Evolutionary conservation across 2,888 invertebrate genomes (phyloP).

Genomic region (Tupiocoris notatus): DNA sequence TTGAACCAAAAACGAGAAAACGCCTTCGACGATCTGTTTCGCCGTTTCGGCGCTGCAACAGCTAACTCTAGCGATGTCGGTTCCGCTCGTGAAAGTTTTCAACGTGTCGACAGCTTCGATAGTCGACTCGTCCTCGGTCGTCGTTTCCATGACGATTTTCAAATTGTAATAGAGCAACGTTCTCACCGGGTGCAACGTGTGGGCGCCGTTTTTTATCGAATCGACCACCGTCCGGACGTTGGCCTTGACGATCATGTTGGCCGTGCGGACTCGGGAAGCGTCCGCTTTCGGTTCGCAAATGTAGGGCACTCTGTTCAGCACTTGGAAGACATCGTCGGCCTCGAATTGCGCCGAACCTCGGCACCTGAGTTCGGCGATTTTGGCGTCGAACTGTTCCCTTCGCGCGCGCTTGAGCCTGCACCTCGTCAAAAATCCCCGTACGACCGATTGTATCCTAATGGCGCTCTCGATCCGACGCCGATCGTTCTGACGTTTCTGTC

Average conservation of each 20-base stretch:
- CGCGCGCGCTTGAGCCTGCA: constrained; percentile 53
- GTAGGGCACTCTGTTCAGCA: constrained; percentile 27
- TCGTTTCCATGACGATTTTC: constrained; percentile 12
- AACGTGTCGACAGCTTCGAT: constrained; percentile 19
- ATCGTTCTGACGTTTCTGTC: constrained; percentile 82
- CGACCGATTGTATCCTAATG: constrained; percentile 77
- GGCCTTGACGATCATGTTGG: constrained; percentile 20
- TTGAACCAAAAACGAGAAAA: constrained; percentile 28
- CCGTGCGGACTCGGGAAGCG: not conserved
- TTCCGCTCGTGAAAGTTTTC: constrained; percentile 18
- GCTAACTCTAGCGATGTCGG: constrained; percentile 7
- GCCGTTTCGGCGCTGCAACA: constrained; percentile 21
- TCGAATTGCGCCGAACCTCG: constrained; percentile 15
- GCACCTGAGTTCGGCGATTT: constrained; percentile 12
- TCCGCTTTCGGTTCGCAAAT: constrained; percentile 33
- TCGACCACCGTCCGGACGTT: constrained; percentile 32
- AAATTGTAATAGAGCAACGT: constrained; percentile 27
- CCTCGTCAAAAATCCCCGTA: constrained; percentile 71
- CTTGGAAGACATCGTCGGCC: constrained; percentile 30
- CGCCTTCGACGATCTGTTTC: constrained; percentile 21
- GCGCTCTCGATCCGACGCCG: constrained; percentile 73
- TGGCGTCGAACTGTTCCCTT: constrained; percentile 30
- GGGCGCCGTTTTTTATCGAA: constrained; percentile 18
- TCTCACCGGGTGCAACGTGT: constrained; percentile 29
- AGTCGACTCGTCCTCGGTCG: constrained; percentile 20